phyloP scores from a whole-genome alignment of 1,140 invertebrate genomes.

The Protaetia brevitarsis region DNA sequence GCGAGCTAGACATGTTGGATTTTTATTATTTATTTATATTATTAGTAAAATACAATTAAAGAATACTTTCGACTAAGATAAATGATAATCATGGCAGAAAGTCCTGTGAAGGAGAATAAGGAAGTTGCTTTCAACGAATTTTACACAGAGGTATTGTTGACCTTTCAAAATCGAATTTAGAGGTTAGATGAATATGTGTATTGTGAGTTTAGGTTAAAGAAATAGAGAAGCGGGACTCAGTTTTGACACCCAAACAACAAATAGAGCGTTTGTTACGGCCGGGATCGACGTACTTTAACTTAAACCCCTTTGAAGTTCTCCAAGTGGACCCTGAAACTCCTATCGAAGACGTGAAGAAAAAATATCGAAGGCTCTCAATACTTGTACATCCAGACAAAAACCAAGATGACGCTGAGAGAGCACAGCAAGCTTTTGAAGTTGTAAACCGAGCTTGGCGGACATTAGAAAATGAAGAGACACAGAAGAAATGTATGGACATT shows the following conservation, averaged over 20 bases:
- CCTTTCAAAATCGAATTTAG: background rate
- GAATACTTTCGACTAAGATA: constrained; percentile 14
- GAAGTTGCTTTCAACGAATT: constrained; percentile 65
- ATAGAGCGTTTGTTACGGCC: constrained; percentile 88
- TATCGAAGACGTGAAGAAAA: constrained; percentile 93
- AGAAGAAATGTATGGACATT: constrained; percentile 92
- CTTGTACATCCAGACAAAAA: constrained; percentile 99
- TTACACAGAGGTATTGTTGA: constrained; percentile 59
- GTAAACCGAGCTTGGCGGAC: constrained; percentile 96
- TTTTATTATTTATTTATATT: constrained; percentile 20
- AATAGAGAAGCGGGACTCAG: constrained; percentile 89
- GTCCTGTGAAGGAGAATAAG: constrained; percentile 39
- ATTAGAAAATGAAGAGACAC: constrained; percentile 90
- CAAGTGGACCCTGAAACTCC: constrained; percentile 88
- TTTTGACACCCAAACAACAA: constrained; percentile 91
- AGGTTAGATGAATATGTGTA: constrained; percentile 24
- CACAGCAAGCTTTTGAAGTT: constrained; percentile 92
- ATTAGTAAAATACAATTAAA: background rate
- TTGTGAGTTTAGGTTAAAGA: constrained; percentile 77
- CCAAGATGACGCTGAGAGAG: constrained; percentile 90
- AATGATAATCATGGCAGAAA: constrained; percentile 24
- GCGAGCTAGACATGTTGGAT: background rate
- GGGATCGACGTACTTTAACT: constrained; percentile 94
- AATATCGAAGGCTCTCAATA: constrained; percentile 94
- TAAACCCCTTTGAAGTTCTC: constrained; percentile 94